These are phyloP conservation scores for Scleropages formosus DNA, from an alignment of 2,797 vertebrate species.

Conservation along the genomic window DNA sequence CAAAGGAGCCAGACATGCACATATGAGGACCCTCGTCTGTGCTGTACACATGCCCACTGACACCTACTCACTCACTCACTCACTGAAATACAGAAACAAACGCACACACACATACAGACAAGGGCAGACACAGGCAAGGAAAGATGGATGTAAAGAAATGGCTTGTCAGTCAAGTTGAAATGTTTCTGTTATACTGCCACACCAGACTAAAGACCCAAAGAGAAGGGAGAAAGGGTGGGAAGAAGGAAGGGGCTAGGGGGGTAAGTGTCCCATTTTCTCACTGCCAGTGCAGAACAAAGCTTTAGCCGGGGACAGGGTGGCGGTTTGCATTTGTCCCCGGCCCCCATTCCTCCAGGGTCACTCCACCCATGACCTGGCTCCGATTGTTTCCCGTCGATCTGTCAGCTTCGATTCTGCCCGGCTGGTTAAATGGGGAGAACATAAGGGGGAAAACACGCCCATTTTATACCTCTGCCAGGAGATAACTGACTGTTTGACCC, in stretches of 20 bases:
- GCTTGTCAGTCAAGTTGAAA: slow-evolving; percentile 58
- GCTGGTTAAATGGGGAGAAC: slow-evolving; percentile 72
- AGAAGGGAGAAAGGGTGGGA: slow-evolving; percentile 20
- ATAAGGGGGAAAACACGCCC: slow-evolving; percentile 42
- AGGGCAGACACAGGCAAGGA: slow-evolving; percentile 44
- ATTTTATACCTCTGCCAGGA: slow-evolving; percentile 49
- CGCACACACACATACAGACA: background rate
- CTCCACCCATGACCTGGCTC: slow-evolving; percentile 65
- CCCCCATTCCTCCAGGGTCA: slow-evolving; percentile 64
- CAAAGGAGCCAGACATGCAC: slow-evolving; percentile 49
- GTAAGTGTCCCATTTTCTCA: slow-evolving; percentile 66
- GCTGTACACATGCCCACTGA: slow-evolving; percentile 35
- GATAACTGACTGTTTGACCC: slow-evolving; percentile 75
- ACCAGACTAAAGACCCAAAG: slow-evolving; percentile 44
- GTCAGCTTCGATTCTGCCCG: slow-evolving; percentile 76
- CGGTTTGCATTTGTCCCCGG: slow-evolving; percentile 52
- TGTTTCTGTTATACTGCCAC: slow-evolving; percentile 33
- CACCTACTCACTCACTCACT: background rate
- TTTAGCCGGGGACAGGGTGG: slow-evolving; percentile 43
- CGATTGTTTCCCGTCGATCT: slow-evolving; percentile 75
- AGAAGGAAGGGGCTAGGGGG: slow-evolving; percentile 47
- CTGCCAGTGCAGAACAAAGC: slow-evolving; percentile 57
- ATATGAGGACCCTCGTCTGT: slow-evolving; percentile 14
- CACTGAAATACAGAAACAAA: background rate
- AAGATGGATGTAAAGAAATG: slow-evolving; percentile 43